phyloP scores from a whole-genome alignment of 2,113 vertebrate genomes.

The Ursus arctos region DNA sequence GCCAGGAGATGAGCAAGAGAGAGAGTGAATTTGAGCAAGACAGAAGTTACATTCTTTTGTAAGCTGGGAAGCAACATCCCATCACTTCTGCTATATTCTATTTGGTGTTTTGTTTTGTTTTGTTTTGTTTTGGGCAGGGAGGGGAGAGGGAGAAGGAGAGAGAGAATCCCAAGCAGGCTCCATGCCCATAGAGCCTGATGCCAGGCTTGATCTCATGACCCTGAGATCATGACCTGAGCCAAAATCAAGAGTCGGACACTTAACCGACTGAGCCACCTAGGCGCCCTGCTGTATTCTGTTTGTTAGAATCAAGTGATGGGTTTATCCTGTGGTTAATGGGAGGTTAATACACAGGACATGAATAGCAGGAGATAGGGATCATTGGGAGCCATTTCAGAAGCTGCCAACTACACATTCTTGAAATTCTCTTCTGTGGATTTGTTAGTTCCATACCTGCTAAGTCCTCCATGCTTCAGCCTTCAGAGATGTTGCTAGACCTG shows the following conservation, averaged over 20 bases:
- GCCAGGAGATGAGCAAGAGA: background rate
- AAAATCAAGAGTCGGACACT: background rate
- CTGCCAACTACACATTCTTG: background rate
- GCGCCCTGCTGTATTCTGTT: background rate
- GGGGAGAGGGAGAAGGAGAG: background rate
- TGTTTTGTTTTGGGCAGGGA: background rate
- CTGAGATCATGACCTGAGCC: background rate
- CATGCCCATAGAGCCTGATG: background rate
- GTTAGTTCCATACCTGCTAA: background rate
- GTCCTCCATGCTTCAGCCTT: background rate
- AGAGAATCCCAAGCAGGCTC: background rate
- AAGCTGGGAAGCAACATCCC: background rate
- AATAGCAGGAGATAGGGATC: background rate
- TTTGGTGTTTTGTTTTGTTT: background rate
- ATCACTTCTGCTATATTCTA: background rate
- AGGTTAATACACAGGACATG: background rate
- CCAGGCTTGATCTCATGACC: background rate
- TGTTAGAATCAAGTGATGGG: background rate
- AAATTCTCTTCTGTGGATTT: background rate
- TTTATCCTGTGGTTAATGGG: background rate
- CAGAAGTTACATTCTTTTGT: background rate
- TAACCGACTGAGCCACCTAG: background rate
- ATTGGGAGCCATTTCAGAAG: background rate
- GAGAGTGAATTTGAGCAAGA: background rate
- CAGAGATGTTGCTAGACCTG: background rate